Evolutionary conservation across 1,140 invertebrate genomes (phyloP).

Genomic region (Notospermus geniculatus): DNA sequence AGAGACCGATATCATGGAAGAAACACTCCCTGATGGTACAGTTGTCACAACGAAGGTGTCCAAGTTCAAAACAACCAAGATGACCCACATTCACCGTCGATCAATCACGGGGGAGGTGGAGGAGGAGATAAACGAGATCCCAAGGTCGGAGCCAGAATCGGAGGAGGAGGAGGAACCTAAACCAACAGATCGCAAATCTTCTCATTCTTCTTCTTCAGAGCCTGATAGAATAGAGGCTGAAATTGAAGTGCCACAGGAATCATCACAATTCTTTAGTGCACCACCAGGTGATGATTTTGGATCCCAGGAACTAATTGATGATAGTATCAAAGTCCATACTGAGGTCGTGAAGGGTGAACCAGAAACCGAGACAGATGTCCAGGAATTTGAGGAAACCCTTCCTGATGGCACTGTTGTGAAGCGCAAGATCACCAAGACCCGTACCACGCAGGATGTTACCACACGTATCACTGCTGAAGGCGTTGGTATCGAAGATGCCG

Average conservation of each 20-base stretch:
- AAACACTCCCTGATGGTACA: conserved; percentile 28
- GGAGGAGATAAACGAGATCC: background rate
- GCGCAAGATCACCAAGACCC: conserved; percentile 26
- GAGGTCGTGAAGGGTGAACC: conserved; percentile 48
- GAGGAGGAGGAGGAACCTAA: background rate
- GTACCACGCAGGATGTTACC: conserved; percentile 21
- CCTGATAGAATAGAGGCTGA: background rate
- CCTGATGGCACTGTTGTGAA: conserved; percentile 48
- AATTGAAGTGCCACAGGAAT: no score
- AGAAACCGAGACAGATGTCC: conserved; percentile 37
- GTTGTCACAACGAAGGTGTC: conserved; percentile 3
- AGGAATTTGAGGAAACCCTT: conserved; percentile 43
- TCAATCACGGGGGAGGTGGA: background rate
- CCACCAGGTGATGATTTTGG: no score
- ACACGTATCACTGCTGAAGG: conserved; percentile 23
- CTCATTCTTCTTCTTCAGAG: conserved; percentile 6
- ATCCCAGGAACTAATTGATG: conserved; percentile 4
- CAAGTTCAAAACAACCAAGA: background rate
- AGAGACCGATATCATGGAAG: conserved; percentile 7
- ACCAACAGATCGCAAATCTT: background rate
- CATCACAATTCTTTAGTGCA: no score
- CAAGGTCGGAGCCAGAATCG: background rate
- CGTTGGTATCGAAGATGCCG: conserved; percentile 11
- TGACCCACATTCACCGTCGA: background rate
- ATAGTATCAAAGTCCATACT: conserved; percentile 20